Conservation (phyloP, 2,888 invertebrate species). For the Apotomis capreana region DNA sequence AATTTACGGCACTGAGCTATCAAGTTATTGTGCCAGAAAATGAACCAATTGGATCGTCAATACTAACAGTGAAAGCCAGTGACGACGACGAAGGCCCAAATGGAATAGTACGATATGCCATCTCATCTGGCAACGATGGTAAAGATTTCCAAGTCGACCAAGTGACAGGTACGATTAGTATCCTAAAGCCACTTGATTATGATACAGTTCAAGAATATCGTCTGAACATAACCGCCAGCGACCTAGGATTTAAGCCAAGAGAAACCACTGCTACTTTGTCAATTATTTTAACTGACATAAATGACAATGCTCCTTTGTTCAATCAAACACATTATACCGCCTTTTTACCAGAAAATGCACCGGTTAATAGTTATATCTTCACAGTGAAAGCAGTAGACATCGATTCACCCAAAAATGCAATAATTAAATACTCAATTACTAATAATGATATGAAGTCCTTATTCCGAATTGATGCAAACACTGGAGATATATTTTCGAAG, state of each 20-base stretch:
- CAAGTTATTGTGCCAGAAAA: constrained; percentile 96
- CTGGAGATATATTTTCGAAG: constrained; percentile 90
- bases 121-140: constrained; percentile 92
- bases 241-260: constrained; percentile 91
- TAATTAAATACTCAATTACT: constrained; percentile 91
- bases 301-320: constrained; percentile 95
- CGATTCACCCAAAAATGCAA: constrained; percentile 94
- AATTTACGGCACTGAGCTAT: constrained; percentile 92
- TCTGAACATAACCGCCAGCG: constrained; percentile 93
- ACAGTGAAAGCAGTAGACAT: constrained; percentile 90
- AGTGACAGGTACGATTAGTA: constrained; percentile 90
- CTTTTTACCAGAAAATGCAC: constrained; percentile 92
- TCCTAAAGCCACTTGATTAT: constrained; percentile 92
- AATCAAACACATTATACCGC: constrained; percentile 90
- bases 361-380: constrained; percentile 88
- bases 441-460: constrained; percentile 89
- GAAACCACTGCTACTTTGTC: constrained; percentile 91
- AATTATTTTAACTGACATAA: constrained; percentile 95
- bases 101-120: constrained; percentile 92
- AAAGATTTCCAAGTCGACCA: constrained; percentile 91
- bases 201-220: constrained; percentile 93
- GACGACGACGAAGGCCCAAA: constrained; percentile 95
- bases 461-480: constrained; percentile 90
- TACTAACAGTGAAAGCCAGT: constrained; percentile 91
- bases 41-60: constrained; percentile 92